Conservation (phyloP, 2,888 invertebrate species). For the Drosophila longiperda region DNA sequence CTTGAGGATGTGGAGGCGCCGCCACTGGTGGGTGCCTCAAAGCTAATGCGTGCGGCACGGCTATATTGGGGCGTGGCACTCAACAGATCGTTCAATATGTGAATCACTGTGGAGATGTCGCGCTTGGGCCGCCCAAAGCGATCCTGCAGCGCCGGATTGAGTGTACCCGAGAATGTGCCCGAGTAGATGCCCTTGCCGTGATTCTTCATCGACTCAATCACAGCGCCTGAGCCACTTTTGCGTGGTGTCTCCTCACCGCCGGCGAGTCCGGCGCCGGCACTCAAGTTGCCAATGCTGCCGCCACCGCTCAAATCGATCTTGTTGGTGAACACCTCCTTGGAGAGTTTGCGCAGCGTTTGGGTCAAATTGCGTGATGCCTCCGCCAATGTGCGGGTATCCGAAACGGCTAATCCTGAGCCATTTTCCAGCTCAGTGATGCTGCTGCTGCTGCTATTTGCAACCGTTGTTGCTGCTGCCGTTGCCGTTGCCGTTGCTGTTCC, state of each 20-base stretch:
- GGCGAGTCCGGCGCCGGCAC: constrained; percentile 8
- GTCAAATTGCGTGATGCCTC: constrained; percentile 96
- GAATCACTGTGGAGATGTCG: constrained; percentile 97
- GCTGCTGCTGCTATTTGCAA: constrained; percentile 11
- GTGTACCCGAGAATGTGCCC: constrained; percentile 97
- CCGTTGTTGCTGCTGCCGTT: constrained; percentile 17
- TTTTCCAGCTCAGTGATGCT: constrained; percentile 62
- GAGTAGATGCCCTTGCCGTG: constrained; percentile 98
- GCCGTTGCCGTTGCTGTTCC: no score
- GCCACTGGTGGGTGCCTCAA: constrained; percentile 82
- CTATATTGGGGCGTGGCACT: constrained; percentile 92
- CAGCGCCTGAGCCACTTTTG: constrained; percentile 88
- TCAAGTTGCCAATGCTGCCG: constrained; percentile 22
- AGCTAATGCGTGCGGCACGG: constrained; percentile 86
- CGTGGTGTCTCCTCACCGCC: constrained; percentile 86
- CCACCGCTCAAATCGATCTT: constrained; percentile 85
- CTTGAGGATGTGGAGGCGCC: constrained; percentile 18
- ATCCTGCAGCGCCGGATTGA: constrained; percentile 97
- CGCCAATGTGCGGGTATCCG: constrained; percentile 91
- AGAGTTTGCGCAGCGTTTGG: constrained; percentile 94
- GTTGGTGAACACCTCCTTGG: constrained; percentile 93
- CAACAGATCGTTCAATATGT: constrained; percentile 96
- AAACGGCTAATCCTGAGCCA: constrained; percentile 80
- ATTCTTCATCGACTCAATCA: constrained; percentile 96
- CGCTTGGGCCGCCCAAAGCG: constrained; percentile 95